Percentiles rank a stretch among this genome's conserved stretches.
Evolutionary conservation across 1,140 invertebrate species (phyloP).

Genomic region (Bradynema listronoti): DNA sequence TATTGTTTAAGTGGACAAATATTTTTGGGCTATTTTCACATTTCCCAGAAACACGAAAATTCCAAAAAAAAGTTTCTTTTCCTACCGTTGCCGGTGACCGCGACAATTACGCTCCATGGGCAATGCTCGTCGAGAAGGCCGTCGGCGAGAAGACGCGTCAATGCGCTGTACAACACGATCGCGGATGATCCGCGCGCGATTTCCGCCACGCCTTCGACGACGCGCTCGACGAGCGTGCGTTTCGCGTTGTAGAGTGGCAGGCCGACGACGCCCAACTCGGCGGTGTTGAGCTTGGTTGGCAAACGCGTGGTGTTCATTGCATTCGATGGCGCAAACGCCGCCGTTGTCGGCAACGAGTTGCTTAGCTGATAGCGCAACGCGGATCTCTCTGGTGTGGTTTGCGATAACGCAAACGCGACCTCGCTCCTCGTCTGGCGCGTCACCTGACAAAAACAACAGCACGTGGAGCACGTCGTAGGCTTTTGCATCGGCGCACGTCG

Average conservation of each 20-base stretch:
- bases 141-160: constrained; percentile 42
- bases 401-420: too few species aligned
- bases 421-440: too few species aligned
- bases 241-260: constrained; percentile 53
- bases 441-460: too few species aligned
- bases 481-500: background rate
- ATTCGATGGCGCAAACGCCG: background rate
- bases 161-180: constrained; percentile 26
- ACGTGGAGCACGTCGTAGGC: background rate
- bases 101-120: constrained; percentile 45
- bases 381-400: constrained; percentile 8
- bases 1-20: too few species aligned
- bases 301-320: background rate
- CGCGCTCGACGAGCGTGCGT: constrained; percentile 44
- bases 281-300: constrained; percentile 9
- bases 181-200: constrained; percentile 43
- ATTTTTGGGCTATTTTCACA: too few species aligned
- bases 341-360: constrained; percentile 6
- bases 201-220: constrained; percentile 55
- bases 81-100: too few species aligned
- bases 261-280: constrained; percentile 39
- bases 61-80: too few species aligned
- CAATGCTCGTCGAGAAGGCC: constrained; percentile 29
- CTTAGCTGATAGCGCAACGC: background rate
- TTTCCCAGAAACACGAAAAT: too few species aligned